phyloP scores from a whole-genome alignment of 1,140 invertebrate species.

The Aphaenogaster floridana region DNA sequence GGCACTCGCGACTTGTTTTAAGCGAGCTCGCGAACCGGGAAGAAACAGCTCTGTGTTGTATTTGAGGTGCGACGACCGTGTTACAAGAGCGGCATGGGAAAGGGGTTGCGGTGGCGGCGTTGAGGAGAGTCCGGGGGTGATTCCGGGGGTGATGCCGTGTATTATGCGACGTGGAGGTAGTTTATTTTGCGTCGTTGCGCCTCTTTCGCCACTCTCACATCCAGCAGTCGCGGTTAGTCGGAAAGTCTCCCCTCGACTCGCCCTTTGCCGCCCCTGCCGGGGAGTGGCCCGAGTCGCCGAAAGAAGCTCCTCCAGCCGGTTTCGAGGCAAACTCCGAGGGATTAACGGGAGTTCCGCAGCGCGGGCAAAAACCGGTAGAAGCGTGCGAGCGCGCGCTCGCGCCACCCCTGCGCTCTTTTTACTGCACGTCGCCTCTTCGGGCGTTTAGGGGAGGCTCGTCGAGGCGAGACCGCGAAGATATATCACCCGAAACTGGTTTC shows the following conservation, averaged over 20 bases:
- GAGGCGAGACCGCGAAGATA: slow-evolving; percentile 73
- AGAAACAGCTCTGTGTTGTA: slow-evolving; percentile 35
- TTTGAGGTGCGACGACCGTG: slow-evolving; percentile 34
- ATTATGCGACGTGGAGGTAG: slow-evolving; percentile 72
- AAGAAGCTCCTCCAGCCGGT: slow-evolving; percentile 70
- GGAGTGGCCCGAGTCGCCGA: slow-evolving; percentile 53
- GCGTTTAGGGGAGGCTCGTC: slow-evolving; percentile 55
- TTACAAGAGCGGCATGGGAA: background rate
- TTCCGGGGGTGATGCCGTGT: slow-evolving; percentile 56
- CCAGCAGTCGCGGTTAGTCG: slow-evolving; percentile 46
- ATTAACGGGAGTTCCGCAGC: slow-evolving; percentile 76
- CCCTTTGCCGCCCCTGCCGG: background rate
- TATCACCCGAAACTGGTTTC: slow-evolving; percentile 73
- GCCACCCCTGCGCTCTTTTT: slow-evolving; percentile 40
- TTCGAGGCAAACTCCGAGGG: slow-evolving; percentile 76
- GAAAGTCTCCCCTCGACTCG: slow-evolving; percentile 34
- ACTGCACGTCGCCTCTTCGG: slow-evolving; percentile 41
- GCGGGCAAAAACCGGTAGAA: slow-evolving; percentile 73
- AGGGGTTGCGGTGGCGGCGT: slow-evolving; percentile 26
- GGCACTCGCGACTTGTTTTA: slow-evolving; percentile 38
- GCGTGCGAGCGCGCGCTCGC: slow-evolving; percentile 36
- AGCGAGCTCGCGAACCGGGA: slow-evolving; percentile 13
- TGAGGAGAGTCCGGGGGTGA: slow-evolving; percentile 4
- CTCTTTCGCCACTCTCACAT: slow-evolving; percentile 69
- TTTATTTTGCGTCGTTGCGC: slow-evolving; percentile 76